Percentiles rank a stretch among this genome's conserved stretches.
phyloP scores from a whole-genome alignment of 2,888 invertebrate species.

The Cinara cedri region DNA sequence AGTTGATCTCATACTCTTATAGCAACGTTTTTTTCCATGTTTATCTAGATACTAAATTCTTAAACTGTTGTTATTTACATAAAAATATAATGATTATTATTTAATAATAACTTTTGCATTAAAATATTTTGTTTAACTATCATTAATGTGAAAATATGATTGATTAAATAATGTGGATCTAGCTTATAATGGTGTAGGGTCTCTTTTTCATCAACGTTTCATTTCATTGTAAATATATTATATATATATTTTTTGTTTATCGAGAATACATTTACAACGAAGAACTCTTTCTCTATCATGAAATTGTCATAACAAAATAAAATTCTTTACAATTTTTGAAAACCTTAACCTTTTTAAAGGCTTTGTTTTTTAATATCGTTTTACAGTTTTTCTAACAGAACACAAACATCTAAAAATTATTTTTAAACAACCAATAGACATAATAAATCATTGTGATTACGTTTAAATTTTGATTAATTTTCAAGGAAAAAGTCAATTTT shows the following conservation, averaged over 20 bases:
- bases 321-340: too few species aligned
- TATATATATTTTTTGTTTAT: not conserved
- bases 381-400: not conserved
- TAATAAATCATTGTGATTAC: not conserved
- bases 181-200: slow-evolving; percentile 47
- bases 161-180: slow-evolving; percentile 24
- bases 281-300: not conserved
- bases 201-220: slow-evolving; percentile 26
- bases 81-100: not conserved
- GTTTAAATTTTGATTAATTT: not conserved
- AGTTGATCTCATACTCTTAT: not conserved
- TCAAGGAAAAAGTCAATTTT: not conserved
- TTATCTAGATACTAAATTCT: not conserved
- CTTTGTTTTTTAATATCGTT: not conserved
- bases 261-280: not conserved
- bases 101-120: not conserved
- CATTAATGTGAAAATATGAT: too few species aligned
- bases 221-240: slow-evolving; percentile 10
- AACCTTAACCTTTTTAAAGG: not conserved
- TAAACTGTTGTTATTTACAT: not conserved
- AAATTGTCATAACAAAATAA: not conserved
- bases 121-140: too few species aligned
- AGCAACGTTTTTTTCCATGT: not conserved
- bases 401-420: not conserved
- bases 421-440: not conserved